Evolutionary conservation across 1,140 invertebrate species (phyloP).

Genomic region (Drosophila subobscura): DNA sequence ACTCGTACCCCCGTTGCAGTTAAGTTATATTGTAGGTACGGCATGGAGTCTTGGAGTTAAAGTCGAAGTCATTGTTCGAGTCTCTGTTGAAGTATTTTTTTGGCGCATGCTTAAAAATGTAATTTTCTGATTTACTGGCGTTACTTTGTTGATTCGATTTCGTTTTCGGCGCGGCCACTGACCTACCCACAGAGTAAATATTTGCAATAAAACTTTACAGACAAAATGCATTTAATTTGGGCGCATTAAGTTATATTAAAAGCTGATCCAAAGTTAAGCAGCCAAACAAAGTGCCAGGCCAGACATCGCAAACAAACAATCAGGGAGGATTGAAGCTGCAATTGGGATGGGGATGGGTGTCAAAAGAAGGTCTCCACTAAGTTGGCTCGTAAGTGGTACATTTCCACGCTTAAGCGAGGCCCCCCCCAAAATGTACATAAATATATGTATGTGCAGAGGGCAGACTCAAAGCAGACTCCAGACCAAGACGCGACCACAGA

Average conservation of each 20-base stretch:
- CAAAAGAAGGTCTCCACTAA: slow-evolving; percentile 46
- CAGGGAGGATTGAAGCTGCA: neutral
- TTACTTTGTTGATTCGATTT: slow-evolving; percentile 21
- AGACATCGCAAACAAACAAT: slow-evolving; percentile 38
- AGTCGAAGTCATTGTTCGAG: neutral
- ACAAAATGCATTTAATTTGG: slow-evolving; percentile 64
- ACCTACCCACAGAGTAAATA: slow-evolving; percentile 31
- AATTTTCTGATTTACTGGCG: slow-evolving; percentile 8
- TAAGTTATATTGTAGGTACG: slow-evolving; percentile 37
- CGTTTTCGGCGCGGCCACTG: slow-evolving; percentile 11
- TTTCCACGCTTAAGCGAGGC: slow-evolving; percentile 29
- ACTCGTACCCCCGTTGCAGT: slow-evolving; percentile 29
- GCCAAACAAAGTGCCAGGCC: slow-evolving; percentile 54
- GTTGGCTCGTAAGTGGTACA: slow-evolving; percentile 45
- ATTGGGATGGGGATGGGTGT: slow-evolving; percentile 3
- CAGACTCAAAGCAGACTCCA: slow-evolving; percentile 31
- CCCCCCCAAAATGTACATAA: slow-evolving; percentile 32
- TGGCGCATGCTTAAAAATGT: slow-evolving; percentile 18
- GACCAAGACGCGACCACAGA: slow-evolving; percentile 54
- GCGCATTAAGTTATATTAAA: slow-evolving; percentile 56
- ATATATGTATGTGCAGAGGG: slow-evolving; percentile 1
- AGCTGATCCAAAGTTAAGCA: slow-evolving; percentile 73
- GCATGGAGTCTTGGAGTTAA: too few relatives aligned
- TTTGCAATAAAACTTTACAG: slow-evolving; percentile 62
- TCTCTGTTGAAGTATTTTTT: slow-evolving; percentile 10